Evolutionary conservation across 2,113 vertebrate species (phyloP), one percentile per base, ranked within the genome.

Genomic region (Hydrochoerus hydrochaeris): DNA sequence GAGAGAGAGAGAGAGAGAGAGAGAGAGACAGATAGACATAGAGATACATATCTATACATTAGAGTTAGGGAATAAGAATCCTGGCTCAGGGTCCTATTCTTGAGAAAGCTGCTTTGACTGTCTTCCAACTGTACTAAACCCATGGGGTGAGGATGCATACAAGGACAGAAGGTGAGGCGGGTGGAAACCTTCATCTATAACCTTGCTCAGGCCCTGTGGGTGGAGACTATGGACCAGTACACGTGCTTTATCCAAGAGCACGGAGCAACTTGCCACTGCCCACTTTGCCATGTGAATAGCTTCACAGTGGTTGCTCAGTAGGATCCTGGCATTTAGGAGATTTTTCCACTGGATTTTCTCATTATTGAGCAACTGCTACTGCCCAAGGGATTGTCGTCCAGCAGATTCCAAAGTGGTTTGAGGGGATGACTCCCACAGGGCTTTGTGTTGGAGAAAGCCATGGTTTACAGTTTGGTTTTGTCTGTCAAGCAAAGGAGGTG

Each of bases 181-280:
- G 2, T 7, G 35, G 49, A 13, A 3, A 24, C 17, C n/a, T 8
- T 46, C 3, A 2, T 3, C 28, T 20, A 16, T 10, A 41, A 4
- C 54, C 38, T 38, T 6, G 1, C 62, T 28, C 22, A 35, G 22
- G 46, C 30, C 58, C 91, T 44, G 84, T 13, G 1, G 26, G 6
- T 28, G 46, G 62, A 17, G 46, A 28, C 8, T 5, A 57, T 7
- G 32, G 73, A 19, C 54, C n/a, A 12, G n/a, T 0, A 8, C 1
- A 6, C 30, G 30, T 30, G 8, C 54, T 35, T 1, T 4, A 46
- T 19, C 19, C 46, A 28, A 12, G 46, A 85, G 17, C 20, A 8
- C 0, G 0, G 0, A 32, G 60, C 35, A 0, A 20, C 6, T 26
- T 5, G 77, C 46, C 32, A 7, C 54, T 0, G 38, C 16, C 22